These are phyloP conservation scores for Meteorus cinctellus DNA, from an alignment of 2,888 invertebrate genomes.

Conservation along the genomic window DNA sequence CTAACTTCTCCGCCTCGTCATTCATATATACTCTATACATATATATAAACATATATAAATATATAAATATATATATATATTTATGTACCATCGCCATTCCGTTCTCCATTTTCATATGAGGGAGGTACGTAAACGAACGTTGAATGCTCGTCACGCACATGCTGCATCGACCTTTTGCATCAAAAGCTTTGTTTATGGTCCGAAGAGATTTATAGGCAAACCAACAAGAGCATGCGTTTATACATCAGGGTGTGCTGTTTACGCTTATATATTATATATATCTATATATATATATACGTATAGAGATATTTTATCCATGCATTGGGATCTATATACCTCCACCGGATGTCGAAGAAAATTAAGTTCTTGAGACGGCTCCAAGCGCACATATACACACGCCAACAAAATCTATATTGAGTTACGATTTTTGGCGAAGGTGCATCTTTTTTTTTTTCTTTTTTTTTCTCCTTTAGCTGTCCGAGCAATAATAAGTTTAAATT, in stretches of 20 bases:
- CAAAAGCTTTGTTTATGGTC: slow-evolving; percentile 71
- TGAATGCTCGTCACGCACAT: slow-evolving; percentile 67
- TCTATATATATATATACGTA: background rate
- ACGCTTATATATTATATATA: slow-evolving; percentile 17
- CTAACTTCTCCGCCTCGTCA: slow-evolving; percentile 10
- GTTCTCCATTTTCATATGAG: slow-evolving; percentile 38
- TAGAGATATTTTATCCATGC: slow-evolving; percentile 31
- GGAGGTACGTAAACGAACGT: slow-evolving; percentile 21
- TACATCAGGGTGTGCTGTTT: slow-evolving; percentile 28
- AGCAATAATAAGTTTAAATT: background rate
- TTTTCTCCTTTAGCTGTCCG: background rate
- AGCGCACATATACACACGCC: slow-evolving; percentile 8
- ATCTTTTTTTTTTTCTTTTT: slow-evolving; percentile 2
- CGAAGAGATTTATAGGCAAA: slow-evolving; percentile 66
- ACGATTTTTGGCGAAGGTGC: background rate
- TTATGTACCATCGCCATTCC: slow-evolving; percentile 14
- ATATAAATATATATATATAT: too few species aligned
- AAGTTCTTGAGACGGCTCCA: slow-evolving; percentile 52
- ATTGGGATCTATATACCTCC: slow-evolving; percentile 30
- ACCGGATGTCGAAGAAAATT: slow-evolving; percentile 55
- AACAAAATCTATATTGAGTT: slow-evolving; percentile 11
- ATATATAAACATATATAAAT: slow-evolving; percentile 18
- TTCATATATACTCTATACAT: slow-evolving; percentile 6
- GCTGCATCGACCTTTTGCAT: slow-evolving; percentile 69
- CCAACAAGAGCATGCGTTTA: slow-evolving; percentile 53